A percentile compares a stretch with the other conserved stretches of the same genome.
phyloP scores from a whole-genome alignment of 1,140 invertebrate species.

The Triops longicaudatus region DNA sequence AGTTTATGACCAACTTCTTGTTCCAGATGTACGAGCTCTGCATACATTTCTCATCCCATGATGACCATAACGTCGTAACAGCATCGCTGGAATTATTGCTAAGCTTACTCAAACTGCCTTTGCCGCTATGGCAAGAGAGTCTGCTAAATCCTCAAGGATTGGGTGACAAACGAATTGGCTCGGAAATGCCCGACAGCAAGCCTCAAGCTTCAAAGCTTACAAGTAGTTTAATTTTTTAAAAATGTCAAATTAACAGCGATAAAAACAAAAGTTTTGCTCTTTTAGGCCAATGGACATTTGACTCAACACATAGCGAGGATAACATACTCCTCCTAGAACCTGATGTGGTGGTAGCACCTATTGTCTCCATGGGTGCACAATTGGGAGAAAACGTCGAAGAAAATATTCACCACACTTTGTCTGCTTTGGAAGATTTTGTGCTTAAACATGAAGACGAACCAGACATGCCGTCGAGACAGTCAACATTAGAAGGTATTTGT shows the following conservation, averaged over 20 bases:
- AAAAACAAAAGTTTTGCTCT: slow-evolving; percentile 24
- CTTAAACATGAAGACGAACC: neutral
- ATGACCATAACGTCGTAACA: slow-evolving; percentile 76
- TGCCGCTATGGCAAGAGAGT: slow-evolving; percentile 48
- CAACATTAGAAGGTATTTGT: neutral
- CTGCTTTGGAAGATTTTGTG: neutral
- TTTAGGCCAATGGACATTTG: neutral
- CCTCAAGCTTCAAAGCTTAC: slow-evolving; percentile 29
- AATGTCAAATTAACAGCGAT: neutral
- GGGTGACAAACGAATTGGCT: neutral
- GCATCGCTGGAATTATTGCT: slow-evolving; percentile 69
- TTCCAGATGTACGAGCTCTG: slow-evolving; percentile 70
- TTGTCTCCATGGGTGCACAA: neutral
- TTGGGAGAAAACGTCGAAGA: neutral
- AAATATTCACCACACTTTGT: neutral
- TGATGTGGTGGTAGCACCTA: neutral
- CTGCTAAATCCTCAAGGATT: slow-evolving; percentile 51
- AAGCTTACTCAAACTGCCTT: slow-evolving; percentile 57
- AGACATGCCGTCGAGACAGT: neutral
- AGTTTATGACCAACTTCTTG: slow-evolving; percentile 20
- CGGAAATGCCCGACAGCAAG: slow-evolving; percentile 25
- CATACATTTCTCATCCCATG: slow-evolving; percentile 57
- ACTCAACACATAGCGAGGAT: neutral
- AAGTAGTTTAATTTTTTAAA: slow-evolving; percentile 25
- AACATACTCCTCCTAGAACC: neutral